These are phyloP conservation scores for Fragum whitleyi DNA, from an alignment of 2,888 invertebrate genomes.

Conservation along the genomic window DNA sequence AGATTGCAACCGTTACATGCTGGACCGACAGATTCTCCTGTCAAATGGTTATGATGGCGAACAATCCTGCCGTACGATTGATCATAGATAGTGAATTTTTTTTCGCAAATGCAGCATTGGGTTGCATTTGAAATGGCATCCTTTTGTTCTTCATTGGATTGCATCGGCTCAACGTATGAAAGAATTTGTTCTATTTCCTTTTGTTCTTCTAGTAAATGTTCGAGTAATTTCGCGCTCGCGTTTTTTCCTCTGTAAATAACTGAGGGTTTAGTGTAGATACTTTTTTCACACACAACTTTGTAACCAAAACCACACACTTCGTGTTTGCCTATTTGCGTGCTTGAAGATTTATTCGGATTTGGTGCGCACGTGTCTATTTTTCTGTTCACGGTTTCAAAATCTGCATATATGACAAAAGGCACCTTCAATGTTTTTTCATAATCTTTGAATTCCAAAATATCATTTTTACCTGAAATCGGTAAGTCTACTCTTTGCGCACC, in stretches of 20 bases:
- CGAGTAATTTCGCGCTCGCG: constrained; percentile 22
- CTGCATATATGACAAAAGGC: too few species aligned
- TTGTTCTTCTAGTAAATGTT: constrained; percentile 34
- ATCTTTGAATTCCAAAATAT: too few species aligned
- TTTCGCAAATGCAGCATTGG: constrained; percentile 38
- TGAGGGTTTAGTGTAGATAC: constrained; percentile 46
- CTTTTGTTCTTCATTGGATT: constrained; percentile 1
- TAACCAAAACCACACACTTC: constrained; percentile 41
- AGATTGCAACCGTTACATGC: constrained; percentile 42
- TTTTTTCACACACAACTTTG: constrained; percentile 42
- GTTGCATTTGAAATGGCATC: background rate
- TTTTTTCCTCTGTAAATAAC: constrained; percentile 43
- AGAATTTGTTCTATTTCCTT: constrained; percentile 31
- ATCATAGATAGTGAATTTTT: constrained; percentile 9
- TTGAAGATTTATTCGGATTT: constrained; percentile 31
- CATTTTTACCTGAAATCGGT: too few species aligned
- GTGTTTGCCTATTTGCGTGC: constrained; percentile 4
- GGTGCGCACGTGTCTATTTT: constrained; percentile 33
- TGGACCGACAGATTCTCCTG: constrained; percentile 32
- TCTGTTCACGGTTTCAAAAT: too few species aligned
- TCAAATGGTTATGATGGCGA: constrained; percentile 46
- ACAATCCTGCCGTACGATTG: constrained; percentile 15
- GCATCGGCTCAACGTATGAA: constrained; percentile 44
- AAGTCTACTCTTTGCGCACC: constrained; percentile 45
- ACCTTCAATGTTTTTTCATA: too few species aligned